These are phyloP conservation scores for Drosophila burlai DNA, from an alignment of 1,140 invertebrate genomes.

Conservation along the genomic window DNA sequence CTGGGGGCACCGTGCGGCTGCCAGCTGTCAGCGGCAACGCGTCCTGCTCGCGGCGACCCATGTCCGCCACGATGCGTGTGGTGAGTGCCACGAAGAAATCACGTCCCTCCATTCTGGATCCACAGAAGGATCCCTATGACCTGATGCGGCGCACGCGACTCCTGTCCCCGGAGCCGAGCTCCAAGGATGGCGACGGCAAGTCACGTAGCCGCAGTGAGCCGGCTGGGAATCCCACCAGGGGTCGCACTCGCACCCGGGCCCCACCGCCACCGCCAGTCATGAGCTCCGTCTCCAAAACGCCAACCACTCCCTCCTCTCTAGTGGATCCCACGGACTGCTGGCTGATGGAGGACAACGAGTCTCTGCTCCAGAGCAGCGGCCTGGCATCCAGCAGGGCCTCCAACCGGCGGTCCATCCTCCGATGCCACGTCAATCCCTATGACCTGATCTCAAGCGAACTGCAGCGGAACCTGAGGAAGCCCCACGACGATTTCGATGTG, in stretches of 20 bases:
- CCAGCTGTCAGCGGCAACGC: constrained; percentile 85
- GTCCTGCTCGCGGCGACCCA: constrained; percentile 57
- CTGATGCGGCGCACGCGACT: constrained; percentile 91
- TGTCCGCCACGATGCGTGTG: constrained; percentile 88
- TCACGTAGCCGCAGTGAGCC: constrained; percentile 51
- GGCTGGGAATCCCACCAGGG: constrained; percentile 64
- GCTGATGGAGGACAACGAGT: constrained; percentile 75
- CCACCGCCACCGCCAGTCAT: constrained; percentile 28
- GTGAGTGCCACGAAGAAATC: constrained; percentile 86
- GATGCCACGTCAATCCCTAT: constrained; percentile 94
- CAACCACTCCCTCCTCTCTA: constrained; percentile 54
- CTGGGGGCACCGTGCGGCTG: constrained; percentile 87
- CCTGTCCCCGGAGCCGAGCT: constrained; percentile 86
- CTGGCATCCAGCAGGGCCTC: constrained; percentile 26
- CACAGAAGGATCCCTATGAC: constrained; percentile 91
- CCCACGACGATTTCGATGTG: constrained; percentile 75
- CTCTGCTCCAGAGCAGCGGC: constrained; percentile 85
- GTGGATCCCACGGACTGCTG: constrained; percentile 85
- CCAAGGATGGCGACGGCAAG: constrained; percentile 44
- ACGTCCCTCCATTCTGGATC: constrained; percentile 87
- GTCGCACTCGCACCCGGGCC: constrained; percentile 32
- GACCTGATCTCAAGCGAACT: constrained; percentile 88
- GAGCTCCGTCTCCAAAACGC: constrained; percentile 23
- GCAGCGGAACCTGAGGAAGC: constrained; percentile 23
- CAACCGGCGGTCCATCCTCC: constrained; percentile 89